These are phyloP conservation scores for Andrena camellia DNA, from an alignment of 2,888 invertebrate species.

Conservation along the genomic window DNA sequence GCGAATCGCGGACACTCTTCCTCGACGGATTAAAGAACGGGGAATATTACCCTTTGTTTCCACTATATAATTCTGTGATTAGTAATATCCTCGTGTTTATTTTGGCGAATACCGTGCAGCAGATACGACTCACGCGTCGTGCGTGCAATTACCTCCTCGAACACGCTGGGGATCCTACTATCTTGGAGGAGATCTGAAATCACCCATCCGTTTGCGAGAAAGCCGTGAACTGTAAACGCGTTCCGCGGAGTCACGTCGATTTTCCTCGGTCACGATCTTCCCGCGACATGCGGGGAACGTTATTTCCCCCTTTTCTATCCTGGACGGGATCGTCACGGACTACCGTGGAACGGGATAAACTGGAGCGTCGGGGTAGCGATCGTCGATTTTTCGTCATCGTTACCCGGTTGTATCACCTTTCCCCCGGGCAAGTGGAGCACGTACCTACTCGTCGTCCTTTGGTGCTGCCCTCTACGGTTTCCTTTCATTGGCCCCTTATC, in stretches of 20 bases:
- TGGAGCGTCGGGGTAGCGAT: constrained; percentile 43
- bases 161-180: background rate
- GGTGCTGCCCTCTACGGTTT: constrained; percentile 67
- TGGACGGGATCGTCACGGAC: background rate
- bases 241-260: constrained; percentile 22
- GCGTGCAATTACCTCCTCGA: too few relatives aligned
- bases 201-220: background rate
- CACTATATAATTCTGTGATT: too few relatives aligned
- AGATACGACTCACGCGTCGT: too few relatives aligned
- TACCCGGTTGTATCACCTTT: constrained; percentile 53
- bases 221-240: constrained; percentile 12
- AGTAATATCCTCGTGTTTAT: too few relatives aligned
- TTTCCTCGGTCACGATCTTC: constrained; percentile 15
- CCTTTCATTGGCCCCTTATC: constrained; percentile 75
- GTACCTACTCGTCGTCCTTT: constrained; percentile 57
- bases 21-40: background rate
- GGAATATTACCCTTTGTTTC: background rate
- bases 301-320: background rate
- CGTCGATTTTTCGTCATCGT: constrained; percentile 65
- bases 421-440: constrained; percentile 64
- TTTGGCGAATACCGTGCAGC: too few relatives aligned
- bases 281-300: constrained; percentile 1
- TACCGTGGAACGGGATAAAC: constrained; percentile 39
- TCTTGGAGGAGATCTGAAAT: background rate
- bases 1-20: background rate